Base-by-base conservation (phyloP, 2,113 vertebrate genomes). In the Corapipo altera region DNA sequence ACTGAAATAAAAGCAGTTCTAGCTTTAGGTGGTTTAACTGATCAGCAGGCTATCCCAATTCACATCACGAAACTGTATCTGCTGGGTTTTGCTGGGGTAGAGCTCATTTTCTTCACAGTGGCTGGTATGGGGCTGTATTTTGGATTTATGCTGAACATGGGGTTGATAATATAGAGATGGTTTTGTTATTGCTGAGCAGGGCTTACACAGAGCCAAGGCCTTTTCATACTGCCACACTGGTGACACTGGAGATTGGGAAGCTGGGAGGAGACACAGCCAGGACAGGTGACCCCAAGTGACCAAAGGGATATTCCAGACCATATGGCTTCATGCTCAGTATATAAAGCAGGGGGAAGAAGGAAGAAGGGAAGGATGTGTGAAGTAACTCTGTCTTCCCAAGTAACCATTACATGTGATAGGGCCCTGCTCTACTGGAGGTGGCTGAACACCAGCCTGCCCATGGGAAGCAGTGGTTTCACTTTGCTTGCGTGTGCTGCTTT, bases 321-420 rank as follows among this genome's bases (percentile, higher is more conserved):
- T 5, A 14, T 8, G 78, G 30, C n/a, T 27, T 3, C 55, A 55
- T 4, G 20, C 7, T 39, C 39, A 41, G 28, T 1, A 30, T 8
- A 54, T 17, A 35, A 48, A 89, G 15, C 2, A 5, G 6, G 13
- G 9, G 14, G 28, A 54, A 69, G 20, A 21, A 46, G 22, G 6
- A 75, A 7, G 20, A 75, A 54, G 37, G 9, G n/a, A 33, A 12
- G 3, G 3, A 69, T 19, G 28, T 46, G 52, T 39, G 15, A 13
- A 69, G 9, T 32, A 48, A 62, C 12, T 5, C 33, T 37, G 27
- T 54, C 70, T 35, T 46, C 20, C 46, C 62, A 67, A 67, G 24
- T 48, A 30, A 64, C 5, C 0, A 1, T 12, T 21, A 46, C 1
- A 4, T 2, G 1, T 17, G 23, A 46, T 1, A 7, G 28, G 9